Evolutionary conservation across 2,797 vertebrate species (phyloP).

Genomic region (Leptodactylus fallax): DNA sequence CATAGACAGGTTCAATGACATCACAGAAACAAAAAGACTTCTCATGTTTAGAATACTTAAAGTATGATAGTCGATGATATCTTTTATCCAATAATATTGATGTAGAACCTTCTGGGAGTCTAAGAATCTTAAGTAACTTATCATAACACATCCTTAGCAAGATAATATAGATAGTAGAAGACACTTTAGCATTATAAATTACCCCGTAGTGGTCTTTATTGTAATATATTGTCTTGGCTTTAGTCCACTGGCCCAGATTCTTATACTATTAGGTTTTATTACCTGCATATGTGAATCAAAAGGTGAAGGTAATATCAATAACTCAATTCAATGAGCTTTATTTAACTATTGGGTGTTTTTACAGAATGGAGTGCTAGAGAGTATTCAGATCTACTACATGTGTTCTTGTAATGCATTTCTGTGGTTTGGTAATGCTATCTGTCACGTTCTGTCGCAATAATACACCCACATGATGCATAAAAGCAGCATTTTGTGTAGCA

Average conservation of each 20-base stretch:
- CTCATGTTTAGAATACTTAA: constrained; percentile 29
- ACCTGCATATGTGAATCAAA: background rate
- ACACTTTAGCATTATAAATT: background rate
- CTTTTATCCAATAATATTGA: constrained; percentile 15
- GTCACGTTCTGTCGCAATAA: too few species aligned
- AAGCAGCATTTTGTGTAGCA: too few species aligned
- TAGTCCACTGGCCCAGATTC: background rate
- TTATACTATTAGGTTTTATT: constrained; percentile 10
- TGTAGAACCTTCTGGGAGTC: constrained; percentile 1
- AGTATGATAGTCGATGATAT: constrained; percentile 15
- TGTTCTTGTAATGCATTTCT: background rate
- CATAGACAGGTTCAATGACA: constrained; percentile 56
- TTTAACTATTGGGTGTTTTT: background rate
- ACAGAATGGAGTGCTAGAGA: background rate
- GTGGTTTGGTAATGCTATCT: too few species aligned
- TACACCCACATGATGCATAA: too few species aligned
- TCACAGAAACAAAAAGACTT: constrained; percentile 38
- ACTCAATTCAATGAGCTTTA: background rate
- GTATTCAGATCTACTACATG: background rate
- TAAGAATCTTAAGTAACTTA: background rate
- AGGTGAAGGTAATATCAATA: background rate
- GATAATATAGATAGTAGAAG: constrained; percentile 7
- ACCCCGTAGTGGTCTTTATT: background rate
- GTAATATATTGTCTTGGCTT: background rate
- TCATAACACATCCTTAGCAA: background rate